phyloP scores from a whole-genome alignment of 2,888 invertebrate genomes.

The Megalurothrips usitatus region DNA sequence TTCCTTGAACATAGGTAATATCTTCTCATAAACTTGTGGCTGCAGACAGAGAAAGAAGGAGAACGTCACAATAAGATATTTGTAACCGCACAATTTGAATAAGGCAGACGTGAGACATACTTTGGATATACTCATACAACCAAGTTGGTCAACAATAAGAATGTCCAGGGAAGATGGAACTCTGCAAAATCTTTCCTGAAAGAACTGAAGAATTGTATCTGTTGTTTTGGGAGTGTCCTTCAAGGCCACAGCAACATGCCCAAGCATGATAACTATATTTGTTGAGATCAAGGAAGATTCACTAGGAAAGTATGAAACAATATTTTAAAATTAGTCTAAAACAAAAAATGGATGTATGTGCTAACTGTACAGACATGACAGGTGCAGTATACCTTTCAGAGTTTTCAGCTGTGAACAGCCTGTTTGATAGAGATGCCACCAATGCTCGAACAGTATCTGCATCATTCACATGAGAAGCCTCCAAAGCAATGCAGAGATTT shows the following conservation, averaged over 20 bases:
- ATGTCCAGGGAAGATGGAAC: constrained; percentile 87
- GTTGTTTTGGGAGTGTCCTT: constrained; percentile 92
- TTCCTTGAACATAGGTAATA: constrained; percentile 96
- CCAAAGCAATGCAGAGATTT: constrained; percentile 88
- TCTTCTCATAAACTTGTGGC: constrained; percentile 75
- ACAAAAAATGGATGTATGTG: not conserved
- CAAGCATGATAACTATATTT: constrained; percentile 96
- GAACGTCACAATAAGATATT: not conserved
- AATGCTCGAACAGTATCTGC: constrained; percentile 92
- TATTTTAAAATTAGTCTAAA: no score
- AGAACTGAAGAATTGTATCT: constrained; percentile 92
- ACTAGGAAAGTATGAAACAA: constrained; percentile 50
- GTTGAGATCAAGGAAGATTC: constrained; percentile 89
- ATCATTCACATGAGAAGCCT: constrained; percentile 84
- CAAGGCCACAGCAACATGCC: constrained; percentile 91
- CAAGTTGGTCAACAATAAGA: constrained; percentile 93
- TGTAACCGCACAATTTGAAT: not conserved
- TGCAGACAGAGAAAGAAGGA: constrained; percentile 38
- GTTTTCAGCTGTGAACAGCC: constrained; percentile 89
- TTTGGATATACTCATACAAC: constrained; percentile 92
- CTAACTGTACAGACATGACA: constrained; percentile 12
- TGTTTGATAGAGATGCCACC: constrained; percentile 91
- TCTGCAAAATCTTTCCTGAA: constrained; percentile 89
- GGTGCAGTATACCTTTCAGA: constrained; percentile 61
- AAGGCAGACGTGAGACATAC: not conserved